A percentile compares a stretch with the other conserved stretches of the same genome.
Evolutionary conservation across 2,113 vertebrate species (phyloP).

Genomic region (Psilopsiagon aurifrons): DNA sequence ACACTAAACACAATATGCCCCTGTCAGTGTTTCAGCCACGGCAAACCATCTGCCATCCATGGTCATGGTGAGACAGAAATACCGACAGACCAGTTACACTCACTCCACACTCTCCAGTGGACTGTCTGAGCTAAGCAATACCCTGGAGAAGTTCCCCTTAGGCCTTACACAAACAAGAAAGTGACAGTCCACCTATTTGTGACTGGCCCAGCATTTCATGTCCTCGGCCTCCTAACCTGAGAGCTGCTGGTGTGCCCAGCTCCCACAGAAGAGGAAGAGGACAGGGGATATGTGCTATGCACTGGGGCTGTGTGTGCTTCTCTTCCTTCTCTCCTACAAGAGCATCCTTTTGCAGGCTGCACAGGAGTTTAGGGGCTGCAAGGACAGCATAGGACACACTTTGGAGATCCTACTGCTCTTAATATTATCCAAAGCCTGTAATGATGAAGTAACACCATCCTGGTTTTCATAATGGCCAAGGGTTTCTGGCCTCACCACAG

Average conservation of each 20-base stretch:
- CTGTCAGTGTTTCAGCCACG: background rate
- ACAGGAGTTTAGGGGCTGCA: background rate
- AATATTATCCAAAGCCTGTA: background rate
- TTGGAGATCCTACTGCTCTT: background rate
- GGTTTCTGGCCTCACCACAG: background rate
- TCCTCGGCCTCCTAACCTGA: background rate
- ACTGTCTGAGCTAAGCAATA: background rate
- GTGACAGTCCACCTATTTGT: background rate
- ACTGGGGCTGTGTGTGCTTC: background rate
- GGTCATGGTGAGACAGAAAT: background rate
- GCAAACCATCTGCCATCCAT: background rate
- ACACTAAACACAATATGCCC: background rate
- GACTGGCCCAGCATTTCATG: fast-evolving
- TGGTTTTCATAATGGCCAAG: background rate
- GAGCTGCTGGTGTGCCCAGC: background rate
- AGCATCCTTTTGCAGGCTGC: background rate
- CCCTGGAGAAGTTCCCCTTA: background rate
- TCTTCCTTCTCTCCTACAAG: background rate
- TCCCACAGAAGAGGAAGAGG: background rate
- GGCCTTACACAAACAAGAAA: background rate
- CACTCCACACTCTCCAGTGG: background rate
- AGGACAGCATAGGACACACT: background rate
- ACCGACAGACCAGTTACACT: background rate
- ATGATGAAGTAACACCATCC: background rate
- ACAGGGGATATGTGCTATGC: background rate